Base-by-base conservation (phyloP, 2,888 invertebrate genomes). In the Junonia oenone region DNA sequence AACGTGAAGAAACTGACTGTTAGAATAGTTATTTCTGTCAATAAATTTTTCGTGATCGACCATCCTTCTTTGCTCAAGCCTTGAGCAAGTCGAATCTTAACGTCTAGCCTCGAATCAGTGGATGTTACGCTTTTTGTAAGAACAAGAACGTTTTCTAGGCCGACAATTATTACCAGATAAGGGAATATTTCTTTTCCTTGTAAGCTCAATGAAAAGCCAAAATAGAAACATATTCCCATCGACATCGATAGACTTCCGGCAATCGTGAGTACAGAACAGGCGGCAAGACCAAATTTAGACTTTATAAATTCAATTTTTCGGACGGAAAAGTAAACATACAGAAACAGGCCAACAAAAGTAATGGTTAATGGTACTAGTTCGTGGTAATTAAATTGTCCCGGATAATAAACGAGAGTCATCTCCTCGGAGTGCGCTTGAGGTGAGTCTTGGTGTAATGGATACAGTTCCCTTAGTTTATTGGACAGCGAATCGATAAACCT, bases 31-130 rank as follows among this genome's bases (percentile, higher is more conserved):
- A 99, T 95, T 91, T 99, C 99, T 0, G 97, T 95, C 0, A 99
- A 87, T 45, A 99, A 90, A 76, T 98, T 98, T 77, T 99, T 99
- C 0, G 98, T 98, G 45, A 99, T 98, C 2, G 96, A 97, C 98
- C 98, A 99, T 8, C 98, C 99, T 85, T 99, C 99, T 73, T 96
- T 96, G 74, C 97, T 97, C n/a, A 99, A 91, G 2, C 99, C 99
- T 89, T 98, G 97, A 0, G 99, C 98, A 2, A 99, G 94, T 13
- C 99, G 92, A 64, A 98, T 97, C 82, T 98, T 98, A 5, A 98
- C 97, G 79, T 99, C 99, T 49, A 99, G 92, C 65, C 98, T 95
- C 1, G 97, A 95, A 46, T 98, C 97, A 2, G 97, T 97, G 1
- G 96, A 96, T 0, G 98, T 97, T 0, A 99, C 98, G 68, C 98